Evolutionary conservation across 2,113 vertebrate species (phyloP).

Genomic region (Dipodomys merriami): DNA sequence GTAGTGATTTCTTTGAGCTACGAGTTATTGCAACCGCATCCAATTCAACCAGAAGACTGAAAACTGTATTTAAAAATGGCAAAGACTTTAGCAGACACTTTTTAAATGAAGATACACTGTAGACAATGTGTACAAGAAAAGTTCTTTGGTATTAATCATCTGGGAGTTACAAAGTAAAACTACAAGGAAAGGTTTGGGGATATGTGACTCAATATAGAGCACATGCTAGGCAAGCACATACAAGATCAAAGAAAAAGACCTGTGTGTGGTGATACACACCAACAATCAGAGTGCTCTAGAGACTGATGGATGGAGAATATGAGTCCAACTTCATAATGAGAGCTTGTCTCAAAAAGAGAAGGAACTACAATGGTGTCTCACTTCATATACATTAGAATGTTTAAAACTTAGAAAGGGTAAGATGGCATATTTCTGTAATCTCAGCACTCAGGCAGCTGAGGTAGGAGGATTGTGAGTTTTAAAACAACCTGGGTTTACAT

Average conservation of each 20-base stretch:
- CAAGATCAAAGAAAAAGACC: background rate
- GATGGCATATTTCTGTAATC: too few species aligned
- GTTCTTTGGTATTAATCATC: background rate
- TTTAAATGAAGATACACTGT: background rate
- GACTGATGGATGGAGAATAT: too few species aligned
- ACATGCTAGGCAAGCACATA: background rate
- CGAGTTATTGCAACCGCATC: background rate
- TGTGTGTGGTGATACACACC: too few species aligned
- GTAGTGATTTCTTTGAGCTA: too few species aligned
- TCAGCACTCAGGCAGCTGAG: too few species aligned
- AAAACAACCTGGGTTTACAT: background rate
- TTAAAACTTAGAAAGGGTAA: background rate
- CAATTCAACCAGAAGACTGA: background rate
- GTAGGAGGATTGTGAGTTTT: too few species aligned
- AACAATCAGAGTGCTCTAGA: too few species aligned
- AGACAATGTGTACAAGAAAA: background rate
- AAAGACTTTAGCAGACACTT: background rate
- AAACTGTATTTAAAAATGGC: background rate
- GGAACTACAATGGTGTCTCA: background rate
- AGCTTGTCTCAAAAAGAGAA: background rate
- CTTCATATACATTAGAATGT: background rate
- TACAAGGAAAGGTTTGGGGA: too few species aligned
- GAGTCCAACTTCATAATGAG: too few species aligned
- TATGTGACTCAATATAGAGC: background rate
- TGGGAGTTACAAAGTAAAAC: too few species aligned